Evolutionary conservation across 37 sponge, comb jelly and placozoan genomes (phyloP), one percentile per base, ranked within the genome.

Genomic region (Trichoplax adhaerens): DNA sequence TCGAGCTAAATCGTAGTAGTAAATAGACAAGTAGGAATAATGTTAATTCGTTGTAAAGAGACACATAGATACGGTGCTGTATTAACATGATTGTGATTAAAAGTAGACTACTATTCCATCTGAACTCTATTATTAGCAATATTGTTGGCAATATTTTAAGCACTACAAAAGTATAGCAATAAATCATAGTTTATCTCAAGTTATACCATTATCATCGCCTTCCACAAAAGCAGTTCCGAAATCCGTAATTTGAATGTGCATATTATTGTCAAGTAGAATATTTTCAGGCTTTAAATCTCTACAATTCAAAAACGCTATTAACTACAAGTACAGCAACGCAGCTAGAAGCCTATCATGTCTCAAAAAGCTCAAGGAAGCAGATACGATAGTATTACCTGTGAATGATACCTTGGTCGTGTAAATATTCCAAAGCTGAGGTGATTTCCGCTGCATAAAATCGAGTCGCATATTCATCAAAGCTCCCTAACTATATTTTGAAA

Each of bases 231-330:
- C 95, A 49, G 95, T 86, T 46, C 95, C 95, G 79, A 94, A 94
- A 72, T 94, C 95, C 47, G 95, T 90, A 61, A 94, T 84, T 63
- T 78, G 71, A 60, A 94, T 89, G 80, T 94, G 95, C 87, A 86
- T 86, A 58, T 77, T 62, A 49, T 86, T 81, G 50, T 77, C 82
- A 50, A 94, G 83, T 47, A 94, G 87, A 53, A 94, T 86, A 70
- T 94, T 94, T 79, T 94, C 95, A 49, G 95, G 95, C 65, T 94
- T 94, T 60, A 94, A 75, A 66, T 94, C 95, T 58, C 92, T 87
- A 58, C 7, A 77, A 54, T 4, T 49, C 12, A 76, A 58, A 48
- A 70, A 52, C 4, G 29, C 29, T 29, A 29, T 29, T 29, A 29
- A 29, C 5, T 2, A 69, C 70, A 4, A 4, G 54, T 56, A 68